Conservation (phyloP, 2,888 invertebrate species). For the Drosophila incognita region DNA sequence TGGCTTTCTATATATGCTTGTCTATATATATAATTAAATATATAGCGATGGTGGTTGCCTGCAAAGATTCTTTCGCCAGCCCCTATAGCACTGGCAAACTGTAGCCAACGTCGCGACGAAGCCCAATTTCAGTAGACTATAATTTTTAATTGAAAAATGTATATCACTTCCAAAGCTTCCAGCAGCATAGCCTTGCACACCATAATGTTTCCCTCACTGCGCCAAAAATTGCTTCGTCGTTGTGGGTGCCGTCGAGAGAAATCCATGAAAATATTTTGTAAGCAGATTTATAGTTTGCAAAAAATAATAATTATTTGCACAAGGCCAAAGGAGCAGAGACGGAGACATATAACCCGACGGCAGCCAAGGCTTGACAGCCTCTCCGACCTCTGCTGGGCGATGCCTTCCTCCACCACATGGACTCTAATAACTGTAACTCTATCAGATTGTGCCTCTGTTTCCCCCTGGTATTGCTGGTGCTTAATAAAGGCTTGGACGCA, state of each 20-base stretch:
- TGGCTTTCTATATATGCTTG: neutral
- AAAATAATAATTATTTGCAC: slow-evolving; percentile 78
- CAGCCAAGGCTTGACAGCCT: slow-evolving; percentile 14
- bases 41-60: neutral
- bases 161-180: slow-evolving; percentile 59
- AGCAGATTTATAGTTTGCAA: slow-evolving; percentile 79
- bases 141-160: slow-evolving; percentile 80
- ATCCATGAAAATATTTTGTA: slow-evolving; percentile 70
- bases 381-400: slow-evolving; percentile 1
- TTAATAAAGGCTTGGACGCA: slow-evolving; percentile 78
- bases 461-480: slow-evolving; percentile 34
- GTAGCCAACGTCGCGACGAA: slow-evolving; percentile 39
- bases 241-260: slow-evolving; percentile 47
- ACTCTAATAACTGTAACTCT: slow-evolving; percentile 41
- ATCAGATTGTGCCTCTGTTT: slow-evolving; percentile 38
- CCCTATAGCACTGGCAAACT: slow-evolving; percentile 34
- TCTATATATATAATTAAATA: neutral
- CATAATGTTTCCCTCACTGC: slow-evolving; percentile 1
- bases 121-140: slow-evolving; percentile 76
- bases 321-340: slow-evolving; percentile 44
- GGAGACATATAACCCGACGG: slow-evolving; percentile 25
- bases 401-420: slow-evolving; percentile 6
- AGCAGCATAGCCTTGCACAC: slow-evolving; percentile 35
- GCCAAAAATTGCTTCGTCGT: slow-evolving; percentile 5
- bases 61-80: slow-evolving; percentile 3